These are phyloP conservation scores for Bubo blakistoni DNA, from an alignment of 2,113 vertebrate genomes.

Conservation along the genomic window DNA sequence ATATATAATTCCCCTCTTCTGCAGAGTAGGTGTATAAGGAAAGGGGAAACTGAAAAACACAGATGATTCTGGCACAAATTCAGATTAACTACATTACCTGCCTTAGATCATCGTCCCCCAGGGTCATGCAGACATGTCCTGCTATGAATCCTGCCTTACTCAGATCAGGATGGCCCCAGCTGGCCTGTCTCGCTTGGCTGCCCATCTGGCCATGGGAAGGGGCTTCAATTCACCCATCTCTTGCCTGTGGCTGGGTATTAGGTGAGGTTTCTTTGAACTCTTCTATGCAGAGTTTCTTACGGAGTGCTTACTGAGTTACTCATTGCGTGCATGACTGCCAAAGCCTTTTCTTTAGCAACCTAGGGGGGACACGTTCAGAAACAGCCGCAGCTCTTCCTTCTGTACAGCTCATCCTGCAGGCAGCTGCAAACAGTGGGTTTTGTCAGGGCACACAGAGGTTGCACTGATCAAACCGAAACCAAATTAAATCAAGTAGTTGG, in stretches of 20 bases:
- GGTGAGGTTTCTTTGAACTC: not conserved
- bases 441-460: rapidly evolving
- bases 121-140: not conserved
- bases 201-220: not conserved
- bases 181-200: not conserved
- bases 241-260: not conserved
- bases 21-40: not conserved
- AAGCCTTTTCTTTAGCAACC: not conserved
- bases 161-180: not conserved
- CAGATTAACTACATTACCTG: not conserved
- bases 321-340: not conserved
- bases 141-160: not conserved
- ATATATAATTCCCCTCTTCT: not conserved
- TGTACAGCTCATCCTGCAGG: not conserved
- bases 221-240: not conserved
- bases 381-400: not conserved
- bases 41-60: not conserved
- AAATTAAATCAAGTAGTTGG: not conserved
- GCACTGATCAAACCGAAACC: not conserved
- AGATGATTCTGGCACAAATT: not conserved
- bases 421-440: not conserved
- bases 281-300: not conserved
- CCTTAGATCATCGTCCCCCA: not conserved
- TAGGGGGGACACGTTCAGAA: not conserved
- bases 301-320: not conserved